Base-by-base conservation (phyloP, 2,888 invertebrate genomes). In the Phorcus lineatus region DNA sequence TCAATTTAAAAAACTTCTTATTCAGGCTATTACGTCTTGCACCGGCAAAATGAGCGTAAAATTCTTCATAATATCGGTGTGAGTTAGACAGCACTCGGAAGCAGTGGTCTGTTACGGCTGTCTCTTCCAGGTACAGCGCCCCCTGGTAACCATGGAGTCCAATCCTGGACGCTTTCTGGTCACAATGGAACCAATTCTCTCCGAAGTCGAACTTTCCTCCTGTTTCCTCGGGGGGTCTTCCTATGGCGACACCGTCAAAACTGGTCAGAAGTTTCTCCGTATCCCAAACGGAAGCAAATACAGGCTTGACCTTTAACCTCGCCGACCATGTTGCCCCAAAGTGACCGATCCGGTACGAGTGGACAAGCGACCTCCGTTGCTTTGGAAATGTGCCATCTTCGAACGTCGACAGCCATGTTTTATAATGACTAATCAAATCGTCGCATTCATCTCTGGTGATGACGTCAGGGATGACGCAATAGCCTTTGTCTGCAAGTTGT, bases 101-200 rank as follows among this genome's bases (percentile, higher is more conserved):
- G 4, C 85, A 85, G 80, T 85, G 87, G 76, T 90, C 90, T 24
- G 84, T 84, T 52, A 85, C 82, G 7, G 79, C 67, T 0, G 86
- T 81, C 17, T 84, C 86, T 81, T 90, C 90, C 19, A 90, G 53
- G 74, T 88, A 88, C 9, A 89, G 82, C 0, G 84, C 89, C 0
- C 90, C 89, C 79, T 90, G 90, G 80, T 87, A 88, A 19, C 85
- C 86, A 74, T 90, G 90, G 6, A 86, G 85, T 13, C 89, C 89
- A n/a, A 74, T 47, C 36, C 85, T 80, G 0, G 77, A 24, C 0
- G 83, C 75, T 4, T 83, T 83, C 74, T 90, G 90, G 79, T 90
- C 90, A 17, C 86, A 47, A 81, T 90, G 90, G 0, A 90, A 80
- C 85, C 85, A 87, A 28, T 82, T 55, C 11, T 75, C 55, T 2